Evolutionary conservation across 2,888 invertebrate species (phyloP), one percentile per base, ranked within the genome.

Genomic region (Apeira syringaria): DNA sequence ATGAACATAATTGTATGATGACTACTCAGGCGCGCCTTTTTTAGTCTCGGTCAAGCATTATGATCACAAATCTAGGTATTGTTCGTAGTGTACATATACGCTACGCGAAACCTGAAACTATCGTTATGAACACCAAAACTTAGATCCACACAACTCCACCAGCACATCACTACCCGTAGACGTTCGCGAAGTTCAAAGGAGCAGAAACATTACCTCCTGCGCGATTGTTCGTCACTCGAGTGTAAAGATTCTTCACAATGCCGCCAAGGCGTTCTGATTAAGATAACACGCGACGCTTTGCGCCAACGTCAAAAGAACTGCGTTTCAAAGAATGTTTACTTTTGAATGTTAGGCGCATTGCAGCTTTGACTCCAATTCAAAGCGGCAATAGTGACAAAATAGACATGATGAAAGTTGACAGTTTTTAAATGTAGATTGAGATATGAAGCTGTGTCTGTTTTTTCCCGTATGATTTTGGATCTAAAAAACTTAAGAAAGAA

Each of bases 211-310:
- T 76, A 73, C 74, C 76, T 69, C 56, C 61, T 55, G 47, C 54
- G 50, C 35, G 46, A 52, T 53, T 53, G 58, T 58, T 50, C 47
- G 72, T 61, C 71, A 68, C 67, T 64, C 67, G 59, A 63, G 61
- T 68, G 80, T 70, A 77, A 78, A 67, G 61, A 59, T 15, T 11
- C 26, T 60, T 57, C 61, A 83, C 82, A 83, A 80, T 78, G 59
- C 50, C 66, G 65, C 65, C 70, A 72, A 74, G 72, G 67, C 74
- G 62, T 56, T 64, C 64, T 80, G 81, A 82, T 83, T 80, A 79
- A 82, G 80, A 81, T 80, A 81, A 83, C 79, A 67, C 75, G 27
- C 68, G 69, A 57, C 64, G 64, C 68, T 68, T 68, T 67, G 60
- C 65, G 60, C 58, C 9, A 66, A 57, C 64, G 54, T 68, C 64